phyloP scores from a whole-genome alignment of 2,888 invertebrate species.

The Gymnoscelis rufifasciata region DNA sequence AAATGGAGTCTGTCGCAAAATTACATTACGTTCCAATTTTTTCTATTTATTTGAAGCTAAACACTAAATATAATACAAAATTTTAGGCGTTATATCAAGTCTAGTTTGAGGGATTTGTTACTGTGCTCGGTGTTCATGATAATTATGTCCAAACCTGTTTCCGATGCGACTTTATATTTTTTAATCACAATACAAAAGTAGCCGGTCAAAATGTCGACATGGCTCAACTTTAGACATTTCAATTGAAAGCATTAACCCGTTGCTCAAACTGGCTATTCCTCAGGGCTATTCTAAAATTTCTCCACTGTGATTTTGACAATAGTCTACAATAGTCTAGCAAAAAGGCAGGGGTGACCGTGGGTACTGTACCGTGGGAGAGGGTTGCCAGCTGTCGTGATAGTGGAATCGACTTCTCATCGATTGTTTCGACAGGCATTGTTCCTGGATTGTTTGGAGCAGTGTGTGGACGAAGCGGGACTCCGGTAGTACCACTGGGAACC shows the following conservation, averaged over 20 bases:
- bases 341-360: constrained; percentile 52
- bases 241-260: constrained; percentile 18
- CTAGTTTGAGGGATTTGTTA: no score
- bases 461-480: constrained; percentile 32
- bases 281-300: constrained; percentile 17
- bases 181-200: not conserved
- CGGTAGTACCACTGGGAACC: constrained; percentile 15
- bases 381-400: constrained; percentile 63
- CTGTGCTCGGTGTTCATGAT: no score
- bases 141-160: not conserved
- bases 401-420: constrained; percentile 60
- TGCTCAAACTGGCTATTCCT: constrained; percentile 36
- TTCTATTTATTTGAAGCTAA: no score
- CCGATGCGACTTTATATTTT: not conserved
- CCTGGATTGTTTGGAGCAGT: constrained; percentile 51
- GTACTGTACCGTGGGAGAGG: constrained; percentile 49
- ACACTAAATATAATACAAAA: no score
- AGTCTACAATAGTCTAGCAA: constrained; percentile 28
- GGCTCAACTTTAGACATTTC: constrained; percentile 9
- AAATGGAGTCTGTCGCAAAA: no score
- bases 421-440: constrained; percentile 68
- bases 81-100: no score
- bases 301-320: constrained; percentile 29
- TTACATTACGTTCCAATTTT: no score
- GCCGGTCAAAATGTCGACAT: constrained; percentile 5